A percentile compares a stretch with the other conserved stretches of the same genome.
These are phyloP conservation scores for Bubo blakistoni DNA, from an alignment of 2,113 vertebrate genomes.

Conservation along the genomic window DNA sequence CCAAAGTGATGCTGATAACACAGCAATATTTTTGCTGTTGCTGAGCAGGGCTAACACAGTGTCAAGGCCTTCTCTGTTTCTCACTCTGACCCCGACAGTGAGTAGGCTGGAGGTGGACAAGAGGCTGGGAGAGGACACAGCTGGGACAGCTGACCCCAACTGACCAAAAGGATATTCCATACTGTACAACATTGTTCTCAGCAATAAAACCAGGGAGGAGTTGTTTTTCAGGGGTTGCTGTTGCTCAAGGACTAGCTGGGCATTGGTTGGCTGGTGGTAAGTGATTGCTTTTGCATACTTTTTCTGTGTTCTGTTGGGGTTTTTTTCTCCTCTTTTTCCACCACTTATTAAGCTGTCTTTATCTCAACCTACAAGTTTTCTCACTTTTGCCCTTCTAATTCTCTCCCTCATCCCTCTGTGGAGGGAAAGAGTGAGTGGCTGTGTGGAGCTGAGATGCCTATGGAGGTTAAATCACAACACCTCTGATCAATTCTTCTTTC, in stretches of 20 bases:
- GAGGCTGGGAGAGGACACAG: not conserved
- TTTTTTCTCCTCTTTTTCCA: fast-evolving
- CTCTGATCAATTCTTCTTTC: not conserved
- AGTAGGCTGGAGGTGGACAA: not conserved
- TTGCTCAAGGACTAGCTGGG: not conserved
- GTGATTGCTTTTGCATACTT: fast-evolving
- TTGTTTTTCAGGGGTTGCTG: not conserved
- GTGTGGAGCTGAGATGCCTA: not conserved
- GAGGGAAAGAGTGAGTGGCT: not conserved
- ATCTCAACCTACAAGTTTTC: not conserved
- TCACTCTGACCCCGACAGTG: not conserved
- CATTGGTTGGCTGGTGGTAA: not conserved
- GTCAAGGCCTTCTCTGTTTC: not conserved
- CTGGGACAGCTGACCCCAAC: not conserved
- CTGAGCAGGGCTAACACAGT: not conserved
- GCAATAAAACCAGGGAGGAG: not conserved
- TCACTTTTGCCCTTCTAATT: not conserved
- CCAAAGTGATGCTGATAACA: not conserved
- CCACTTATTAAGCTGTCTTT: not conserved
- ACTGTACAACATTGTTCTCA: not conserved
- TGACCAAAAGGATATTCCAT: not conserved
- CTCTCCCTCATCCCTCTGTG: not conserved
- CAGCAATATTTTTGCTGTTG: not conserved
- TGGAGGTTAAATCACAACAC: not conserved
- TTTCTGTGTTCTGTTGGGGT: not conserved